Evolutionary conservation across 2,888 invertebrate genomes (phyloP), one percentile per base, ranked within the genome.

Genomic region (Drosophila pseudotakahashii): DNA sequence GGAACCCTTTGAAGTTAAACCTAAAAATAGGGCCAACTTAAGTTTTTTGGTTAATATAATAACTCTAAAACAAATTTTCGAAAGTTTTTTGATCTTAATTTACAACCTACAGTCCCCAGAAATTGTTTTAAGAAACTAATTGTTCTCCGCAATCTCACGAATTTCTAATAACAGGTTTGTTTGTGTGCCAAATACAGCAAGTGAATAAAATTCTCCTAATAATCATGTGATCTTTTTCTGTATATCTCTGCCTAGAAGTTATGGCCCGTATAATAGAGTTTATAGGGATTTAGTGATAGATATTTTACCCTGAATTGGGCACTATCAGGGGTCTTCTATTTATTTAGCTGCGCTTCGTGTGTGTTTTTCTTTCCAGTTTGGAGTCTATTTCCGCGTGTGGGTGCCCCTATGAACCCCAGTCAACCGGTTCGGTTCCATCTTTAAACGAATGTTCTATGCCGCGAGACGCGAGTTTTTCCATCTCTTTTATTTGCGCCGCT

Each of bases 351-450:
- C 36, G 30, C 39, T 14, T 13, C 23, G 36, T 63, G 47, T 63
- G 45, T 50, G 30, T 30, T 30, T 36, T 14, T 39, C 26, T 37
- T 34, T 45, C 32, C 55, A 54, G 11, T 14, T 41, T 41, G 30
- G 19, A 59, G 54, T 59, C 55, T 39, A 39, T 64, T 44, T 41
- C 44, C 32, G 34, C 52, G 62, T 63, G 74, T 66, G 73, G 74
- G 74, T 73, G 73, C 64, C 73, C 55, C 54, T 44, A 73, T 77
- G 75, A 77, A 77, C 77, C 73, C 66, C 74, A 74, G 77, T 72
- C 77, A 81, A 88, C 78, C 81, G 83, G 86, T 86, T 85, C 58
- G 41, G 58, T 67, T 42, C 47, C 52, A 37, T 52, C 50, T 54
- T 23, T 23, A 11, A 63, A n/a, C 32, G 23, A 50, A 58, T 36